These are phyloP conservation scores for Folsomia candida DNA, from an alignment of 2,888 invertebrate species.

Conservation along the genomic window DNA sequence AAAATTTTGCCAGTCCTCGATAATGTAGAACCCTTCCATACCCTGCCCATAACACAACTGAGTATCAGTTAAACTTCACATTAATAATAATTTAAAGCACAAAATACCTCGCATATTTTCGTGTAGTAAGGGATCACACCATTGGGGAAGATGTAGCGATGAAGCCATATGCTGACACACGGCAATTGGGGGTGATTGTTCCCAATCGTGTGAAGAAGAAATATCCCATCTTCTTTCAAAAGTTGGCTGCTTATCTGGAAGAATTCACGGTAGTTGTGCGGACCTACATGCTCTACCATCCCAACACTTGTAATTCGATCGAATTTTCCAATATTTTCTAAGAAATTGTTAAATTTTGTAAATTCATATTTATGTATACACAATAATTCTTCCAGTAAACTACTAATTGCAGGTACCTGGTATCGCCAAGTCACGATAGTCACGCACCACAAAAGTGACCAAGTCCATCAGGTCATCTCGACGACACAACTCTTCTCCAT, in stretches of 20 bases:
- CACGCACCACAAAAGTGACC: conserved; percentile 23
- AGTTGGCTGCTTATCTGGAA: conserved; percentile 21
- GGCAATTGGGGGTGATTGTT: neutral
- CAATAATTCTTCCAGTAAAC: conserved; percentile 10
- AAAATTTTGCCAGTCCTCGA: conserved; percentile 15
- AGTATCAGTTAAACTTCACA: neutral
- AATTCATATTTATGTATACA: no score
- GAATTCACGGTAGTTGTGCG: conserved; percentile 27
- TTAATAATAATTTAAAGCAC: neutral
- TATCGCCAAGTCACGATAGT: conserved; percentile 25
- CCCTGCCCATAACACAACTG: neutral
- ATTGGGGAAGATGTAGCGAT: conserved; percentile 9
- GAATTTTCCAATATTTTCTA: neutral
- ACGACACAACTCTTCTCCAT: conserved; percentile 22
- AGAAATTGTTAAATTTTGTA: no score
- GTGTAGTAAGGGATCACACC: neutral
- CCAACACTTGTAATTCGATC: neutral
- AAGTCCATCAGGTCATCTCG: neutral
- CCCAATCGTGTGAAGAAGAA: conserved; percentile 13
- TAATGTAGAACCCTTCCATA: neutral
- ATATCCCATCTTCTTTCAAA: conserved; percentile 2
- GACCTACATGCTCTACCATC: conserved; percentile 41
- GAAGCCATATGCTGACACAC: neutral
- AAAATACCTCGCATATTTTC: neutral
- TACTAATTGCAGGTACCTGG: neutral